A percentile compares a stretch with the other conserved stretches of the same genome.
Evolutionary conservation across 2,113 vertebrate species (phyloP).

Genomic region (Bubo scandiacus): DNA sequence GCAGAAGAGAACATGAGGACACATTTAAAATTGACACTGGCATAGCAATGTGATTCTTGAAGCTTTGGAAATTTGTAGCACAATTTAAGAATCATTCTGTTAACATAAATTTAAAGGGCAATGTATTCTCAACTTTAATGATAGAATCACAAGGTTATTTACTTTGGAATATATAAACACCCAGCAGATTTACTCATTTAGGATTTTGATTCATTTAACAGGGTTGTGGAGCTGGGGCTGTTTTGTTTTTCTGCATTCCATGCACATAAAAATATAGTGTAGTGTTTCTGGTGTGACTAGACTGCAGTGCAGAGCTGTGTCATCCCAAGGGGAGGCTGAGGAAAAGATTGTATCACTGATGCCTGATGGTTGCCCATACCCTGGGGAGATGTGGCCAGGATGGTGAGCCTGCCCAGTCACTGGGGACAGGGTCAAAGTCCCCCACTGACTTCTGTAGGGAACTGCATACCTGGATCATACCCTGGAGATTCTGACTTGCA

Average conservation of each 20-base stretch:
- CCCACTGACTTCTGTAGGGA: background rate
- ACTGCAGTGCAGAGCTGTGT: background rate
- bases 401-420: background rate
- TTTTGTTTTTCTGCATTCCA: background rate
- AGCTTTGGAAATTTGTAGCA: background rate
- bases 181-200: background rate
- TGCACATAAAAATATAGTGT: background rate
- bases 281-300: background rate
- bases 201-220: slow-evolving; percentile 14
- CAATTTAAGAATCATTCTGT: background rate
- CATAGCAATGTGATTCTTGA: background rate
- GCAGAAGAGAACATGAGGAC: background rate
- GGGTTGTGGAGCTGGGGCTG: background rate
- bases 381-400: background rate
- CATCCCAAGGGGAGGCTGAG: background rate
- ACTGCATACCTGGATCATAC: background rate
- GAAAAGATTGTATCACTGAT: background rate
- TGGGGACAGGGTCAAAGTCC: background rate
- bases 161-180: background rate
- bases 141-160: background rate
- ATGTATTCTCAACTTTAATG: background rate
- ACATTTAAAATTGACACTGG: background rate
- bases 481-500: background rate
- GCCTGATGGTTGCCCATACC: rapidly evolving
- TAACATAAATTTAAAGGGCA: background rate